These are phyloP conservation scores for Andrena fulva DNA, from an alignment of 2,888 invertebrate genomes.

Conservation along the genomic window DNA sequence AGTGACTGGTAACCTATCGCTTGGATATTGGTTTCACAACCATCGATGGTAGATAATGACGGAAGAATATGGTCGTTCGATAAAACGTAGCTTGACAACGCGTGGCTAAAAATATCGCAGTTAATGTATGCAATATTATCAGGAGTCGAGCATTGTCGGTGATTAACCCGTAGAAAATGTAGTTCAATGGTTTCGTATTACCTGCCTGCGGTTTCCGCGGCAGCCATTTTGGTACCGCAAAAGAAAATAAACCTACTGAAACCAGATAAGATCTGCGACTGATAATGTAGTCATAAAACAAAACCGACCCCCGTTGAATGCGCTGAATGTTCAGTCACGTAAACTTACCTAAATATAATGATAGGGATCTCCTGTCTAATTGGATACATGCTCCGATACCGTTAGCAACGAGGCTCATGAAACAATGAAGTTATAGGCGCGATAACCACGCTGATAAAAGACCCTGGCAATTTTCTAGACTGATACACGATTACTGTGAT, in stretches of 20 bases:
- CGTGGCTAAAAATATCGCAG: slow-evolving; percentile 33
- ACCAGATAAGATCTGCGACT: slow-evolving; percentile 61
- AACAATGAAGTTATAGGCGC: slow-evolving; percentile 27
- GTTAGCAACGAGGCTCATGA: slow-evolving; percentile 14
- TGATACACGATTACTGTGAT: background rate
- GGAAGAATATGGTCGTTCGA: slow-evolving; percentile 8
- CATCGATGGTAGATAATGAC: background rate
- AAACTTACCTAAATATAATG: slow-evolving; percentile 13
- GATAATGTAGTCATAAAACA: slow-evolving; percentile 52
- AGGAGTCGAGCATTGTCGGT: slow-evolving; percentile 58
- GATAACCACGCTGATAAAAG: slow-evolving; percentile 6
- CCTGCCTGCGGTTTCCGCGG: slow-evolving; percentile 69
- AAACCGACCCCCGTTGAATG: slow-evolving; percentile 17
- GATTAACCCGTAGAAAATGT: slow-evolving; percentile 75
- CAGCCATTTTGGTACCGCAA: slow-evolving; percentile 75
- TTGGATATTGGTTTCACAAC: background rate
- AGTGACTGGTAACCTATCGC: background rate
- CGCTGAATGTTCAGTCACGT: slow-evolving; percentile 12
- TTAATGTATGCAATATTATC: slow-evolving; percentile 43
- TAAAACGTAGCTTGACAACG: slow-evolving; percentile 16
- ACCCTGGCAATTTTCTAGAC: slow-evolving; percentile 1
- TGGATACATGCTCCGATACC: slow-evolving; percentile 12
- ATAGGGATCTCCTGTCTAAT: slow-evolving; percentile 16
- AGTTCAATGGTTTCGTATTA: slow-evolving; percentile 74
- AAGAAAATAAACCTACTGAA: slow-evolving; percentile 68